Percentiles rank a stretch among this genome's conserved stretches.
phyloP scores from a whole-genome alignment of 2,888 invertebrate species.

The Erannis defoliaria region DNA sequence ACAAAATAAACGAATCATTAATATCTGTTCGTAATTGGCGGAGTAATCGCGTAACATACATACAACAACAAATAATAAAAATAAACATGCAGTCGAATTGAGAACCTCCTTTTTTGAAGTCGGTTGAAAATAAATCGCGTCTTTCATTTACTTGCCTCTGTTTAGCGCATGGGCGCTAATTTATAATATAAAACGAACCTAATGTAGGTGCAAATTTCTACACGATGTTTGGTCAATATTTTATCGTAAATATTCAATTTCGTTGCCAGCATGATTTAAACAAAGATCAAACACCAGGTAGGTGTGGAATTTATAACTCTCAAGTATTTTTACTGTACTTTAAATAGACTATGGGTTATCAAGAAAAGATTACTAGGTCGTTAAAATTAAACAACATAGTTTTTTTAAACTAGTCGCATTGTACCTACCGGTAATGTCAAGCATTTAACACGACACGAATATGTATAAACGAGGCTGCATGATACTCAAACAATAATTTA shows the following conservation, averaged over 20 bases:
- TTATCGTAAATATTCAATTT: slow-evolving; percentile 18
- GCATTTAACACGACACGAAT: slow-evolving; percentile 14
- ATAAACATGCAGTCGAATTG: no score
- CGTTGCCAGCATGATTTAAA: background rate
- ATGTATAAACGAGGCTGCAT: slow-evolving; percentile 9
- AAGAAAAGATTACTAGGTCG: slow-evolving; percentile 5
- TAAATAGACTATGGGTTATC: slow-evolving; percentile 24
- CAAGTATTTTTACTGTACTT: background rate
- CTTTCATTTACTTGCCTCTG: slow-evolving; percentile 9
- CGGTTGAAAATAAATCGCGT: slow-evolving; percentile 20
- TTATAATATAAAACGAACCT: slow-evolving; percentile 28
- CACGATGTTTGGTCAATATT: slow-evolving; percentile 22
- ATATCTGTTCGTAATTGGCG: no score
- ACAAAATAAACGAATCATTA: no score
- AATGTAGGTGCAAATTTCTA: slow-evolving; percentile 25
- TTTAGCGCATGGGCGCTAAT: slow-evolving; percentile 18
- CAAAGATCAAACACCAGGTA: slow-evolving; percentile 15
- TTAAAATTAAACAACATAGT: slow-evolving; percentile 8
- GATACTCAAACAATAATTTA: slow-evolving; percentile 22
- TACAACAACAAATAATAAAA: no score
- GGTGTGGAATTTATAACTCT: background rate
- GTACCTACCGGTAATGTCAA: slow-evolving; percentile 20
- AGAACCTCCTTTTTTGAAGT: no score
- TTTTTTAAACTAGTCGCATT: slow-evolving; percentile 8
- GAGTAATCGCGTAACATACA: no score